Evolutionary conservation across 2,113 vertebrate genomes (phyloP).

Genomic region (Sylvietta virens): DNA sequence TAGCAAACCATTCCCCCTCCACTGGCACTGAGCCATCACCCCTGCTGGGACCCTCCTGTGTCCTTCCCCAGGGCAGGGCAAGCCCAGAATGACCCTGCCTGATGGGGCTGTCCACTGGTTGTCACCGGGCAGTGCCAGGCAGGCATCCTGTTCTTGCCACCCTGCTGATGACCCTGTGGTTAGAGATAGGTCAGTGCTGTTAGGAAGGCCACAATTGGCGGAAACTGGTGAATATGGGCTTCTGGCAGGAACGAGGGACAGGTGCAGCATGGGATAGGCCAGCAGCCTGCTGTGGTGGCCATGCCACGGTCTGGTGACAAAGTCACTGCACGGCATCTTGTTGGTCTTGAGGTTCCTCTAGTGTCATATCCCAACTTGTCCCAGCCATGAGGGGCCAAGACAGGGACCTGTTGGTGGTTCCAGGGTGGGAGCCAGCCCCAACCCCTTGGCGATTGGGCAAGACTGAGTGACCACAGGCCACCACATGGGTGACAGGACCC

Average conservation of each 20-base stretch:
- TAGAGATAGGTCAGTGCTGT: neutral
- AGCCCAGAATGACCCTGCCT: neutral
- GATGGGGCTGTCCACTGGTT: neutral
- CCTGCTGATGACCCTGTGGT: fast-evolving
- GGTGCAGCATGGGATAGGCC: neutral
- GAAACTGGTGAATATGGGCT: constrained; percentile 17
- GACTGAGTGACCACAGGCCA: neutral
- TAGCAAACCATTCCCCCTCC: neutral
- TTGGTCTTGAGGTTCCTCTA: neutral
- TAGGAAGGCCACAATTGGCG: fast-evolving
- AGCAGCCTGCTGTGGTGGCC: neutral
- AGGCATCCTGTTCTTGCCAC: neutral
- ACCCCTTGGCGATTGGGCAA: neutral
- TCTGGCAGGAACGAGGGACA: neutral
- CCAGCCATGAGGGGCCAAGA: neutral
- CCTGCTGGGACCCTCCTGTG: neutral
- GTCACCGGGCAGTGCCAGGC: neutral
- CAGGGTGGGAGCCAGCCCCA: neutral
- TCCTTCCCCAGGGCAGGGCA: neutral
- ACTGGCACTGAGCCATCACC: neutral
- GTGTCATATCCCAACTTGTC: neutral
- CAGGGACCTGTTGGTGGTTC: neutral
- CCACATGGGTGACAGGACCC: neutral
- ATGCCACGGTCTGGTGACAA: neutral
- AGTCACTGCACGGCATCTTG: neutral